Percentiles rank a stretch among this genome's conserved stretches.
Evolutionary conservation across 2,797 vertebrate genomes (phyloP).

Genomic region (Poecilia velifera): DNA sequence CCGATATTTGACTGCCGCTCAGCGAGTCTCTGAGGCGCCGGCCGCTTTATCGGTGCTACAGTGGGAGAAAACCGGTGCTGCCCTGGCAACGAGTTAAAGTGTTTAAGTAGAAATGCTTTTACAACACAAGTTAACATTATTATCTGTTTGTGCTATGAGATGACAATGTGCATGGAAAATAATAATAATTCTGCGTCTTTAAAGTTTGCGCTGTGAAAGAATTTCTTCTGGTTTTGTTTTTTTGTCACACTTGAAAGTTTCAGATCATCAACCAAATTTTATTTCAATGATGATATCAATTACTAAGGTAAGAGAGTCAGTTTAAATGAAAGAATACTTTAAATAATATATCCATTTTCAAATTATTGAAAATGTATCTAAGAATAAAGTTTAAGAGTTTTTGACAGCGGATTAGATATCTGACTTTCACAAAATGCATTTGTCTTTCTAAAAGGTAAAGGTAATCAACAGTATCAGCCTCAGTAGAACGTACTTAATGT

Average conservation of each 20-base stretch:
- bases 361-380: background rate
- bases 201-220: background rate
- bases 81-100: background rate
- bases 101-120: conserved; percentile 8
- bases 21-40: conserved; percentile 2
- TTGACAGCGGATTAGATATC: background rate
- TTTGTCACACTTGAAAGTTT: background rate
- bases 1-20: conserved; percentile 15
- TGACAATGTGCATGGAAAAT: too few species aligned
- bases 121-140: background rate
- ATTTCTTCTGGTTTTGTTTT: background rate
- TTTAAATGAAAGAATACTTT: background rate
- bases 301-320: background rate
- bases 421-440: background rate
- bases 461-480: background rate
- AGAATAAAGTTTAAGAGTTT: background rate
- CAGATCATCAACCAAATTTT: background rate
- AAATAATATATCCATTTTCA: background rate
- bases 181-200: too few species aligned
- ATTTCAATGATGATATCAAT: background rate
- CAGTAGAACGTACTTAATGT: background rate
- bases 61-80: conserved; percentile 3
- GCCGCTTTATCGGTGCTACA: conserved; percentile 9
- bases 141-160: too few species aligned
- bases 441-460: background rate